Evolutionary conservation across 37 sponge, comb jelly and placozoan species (phyloP).

Genomic region (Cliona cf. orientalis): DNA sequence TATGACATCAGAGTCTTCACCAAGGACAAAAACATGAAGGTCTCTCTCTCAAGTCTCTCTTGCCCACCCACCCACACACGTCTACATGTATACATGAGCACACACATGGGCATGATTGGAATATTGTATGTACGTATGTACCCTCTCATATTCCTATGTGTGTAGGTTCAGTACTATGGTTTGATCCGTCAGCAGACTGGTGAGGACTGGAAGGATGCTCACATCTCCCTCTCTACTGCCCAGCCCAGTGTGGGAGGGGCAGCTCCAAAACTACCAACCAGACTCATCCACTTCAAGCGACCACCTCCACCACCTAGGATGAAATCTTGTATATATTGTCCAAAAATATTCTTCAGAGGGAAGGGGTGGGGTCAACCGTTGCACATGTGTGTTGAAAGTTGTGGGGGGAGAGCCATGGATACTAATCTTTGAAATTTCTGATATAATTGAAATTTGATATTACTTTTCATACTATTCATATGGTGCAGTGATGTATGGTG

Average conservation of each 20-base stretch:
- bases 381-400: too few species aligned
- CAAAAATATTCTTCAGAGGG: too few species aligned
- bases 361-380: too few species aligned
- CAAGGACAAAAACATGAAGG: conserved; percentile 72
- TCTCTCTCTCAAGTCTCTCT: neutral
- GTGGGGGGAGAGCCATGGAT: too few species aligned
- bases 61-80: too few species aligned
- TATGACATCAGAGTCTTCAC: conserved; percentile 79
- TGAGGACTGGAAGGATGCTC: conserved; percentile 81
- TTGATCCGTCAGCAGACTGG: conserved; percentile 75
- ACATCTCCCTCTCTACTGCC: conserved; percentile 75
- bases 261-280: conserved; percentile 29
- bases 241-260: conserved; percentile 76
- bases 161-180: conserved; percentile 78
- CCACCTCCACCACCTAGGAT: too few species aligned
- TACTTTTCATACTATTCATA: too few species aligned
- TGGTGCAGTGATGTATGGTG: neutral
- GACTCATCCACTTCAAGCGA: conserved; percentile 35
- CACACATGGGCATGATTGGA: too few species aligned
- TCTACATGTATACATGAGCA: too few species aligned
- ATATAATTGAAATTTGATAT: too few species aligned
- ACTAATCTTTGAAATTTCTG: too few species aligned
- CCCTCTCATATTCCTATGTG: neutral
- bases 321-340: too few species aligned
- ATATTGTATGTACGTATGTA: neutral